phyloP scores from a whole-genome alignment of 2,888 invertebrate genomes.

The Autographa pulchrina region DNA sequence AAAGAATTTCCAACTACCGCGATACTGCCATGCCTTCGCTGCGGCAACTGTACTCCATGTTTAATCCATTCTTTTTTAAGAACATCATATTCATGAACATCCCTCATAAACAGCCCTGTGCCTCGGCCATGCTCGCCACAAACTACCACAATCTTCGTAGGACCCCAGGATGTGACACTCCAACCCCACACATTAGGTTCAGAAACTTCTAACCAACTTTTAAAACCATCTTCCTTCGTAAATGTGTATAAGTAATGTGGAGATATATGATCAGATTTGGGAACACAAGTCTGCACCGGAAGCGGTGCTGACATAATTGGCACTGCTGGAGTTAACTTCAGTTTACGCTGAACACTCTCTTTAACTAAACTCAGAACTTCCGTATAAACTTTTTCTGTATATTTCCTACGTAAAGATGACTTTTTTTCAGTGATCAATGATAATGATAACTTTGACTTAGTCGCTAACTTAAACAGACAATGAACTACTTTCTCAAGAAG shows the following conservation, averaged over 20 bases:
- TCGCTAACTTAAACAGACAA: constrained; percentile 68
- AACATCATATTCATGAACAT: constrained; percentile 80
- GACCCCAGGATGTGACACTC: constrained; percentile 78
- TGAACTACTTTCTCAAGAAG: constrained; percentile 73
- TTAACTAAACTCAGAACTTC: constrained; percentile 72
- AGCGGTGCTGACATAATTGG: constrained; percentile 70
- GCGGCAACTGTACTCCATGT: constrained; percentile 77
- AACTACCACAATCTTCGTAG: constrained; percentile 75
- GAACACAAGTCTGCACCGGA: constrained; percentile 55
- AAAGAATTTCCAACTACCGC: constrained; percentile 73
- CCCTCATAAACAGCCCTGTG: constrained; percentile 76
- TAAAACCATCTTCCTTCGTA: constrained; percentile 68
- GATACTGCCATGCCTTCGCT: constrained; percentile 77
- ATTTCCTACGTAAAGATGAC: constrained; percentile 65
- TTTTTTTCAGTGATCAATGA: constrained; percentile 60
- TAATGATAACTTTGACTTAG: constrained; percentile 56
- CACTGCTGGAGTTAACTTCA: constrained; percentile 68
- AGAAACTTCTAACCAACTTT: constrained; percentile 77
- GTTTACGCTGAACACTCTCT: constrained; percentile 67
- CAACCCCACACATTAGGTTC: constrained; percentile 84
- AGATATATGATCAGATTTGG: constrained; percentile 62
- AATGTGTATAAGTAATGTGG: constrained; percentile 76
- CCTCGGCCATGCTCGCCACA: constrained; percentile 82
- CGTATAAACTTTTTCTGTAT: constrained; percentile 74
- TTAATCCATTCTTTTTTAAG: constrained; percentile 75